These are phyloP conservation scores for Oligia fasciuncula DNA, from an alignment of 2,888 invertebrate genomes.

Conservation along the genomic window DNA sequence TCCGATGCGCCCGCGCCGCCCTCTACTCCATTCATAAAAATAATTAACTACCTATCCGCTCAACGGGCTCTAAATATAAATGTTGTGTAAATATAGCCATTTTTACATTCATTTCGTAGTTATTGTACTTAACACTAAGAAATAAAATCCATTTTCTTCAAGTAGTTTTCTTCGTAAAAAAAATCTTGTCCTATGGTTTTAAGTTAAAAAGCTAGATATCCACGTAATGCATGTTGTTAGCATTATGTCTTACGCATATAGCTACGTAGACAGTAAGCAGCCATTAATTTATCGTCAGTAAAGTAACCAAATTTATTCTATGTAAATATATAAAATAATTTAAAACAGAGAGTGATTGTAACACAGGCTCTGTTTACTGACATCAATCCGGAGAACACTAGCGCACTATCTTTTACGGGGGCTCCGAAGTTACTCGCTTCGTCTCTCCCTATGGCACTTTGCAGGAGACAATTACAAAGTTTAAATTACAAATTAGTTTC, in stretches of 20 bases:
- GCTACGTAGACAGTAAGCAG: neutral
- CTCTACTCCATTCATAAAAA: slow-evolving; percentile 79
- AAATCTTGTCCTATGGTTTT: neutral
- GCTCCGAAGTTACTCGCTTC: slow-evolving; percentile 21
- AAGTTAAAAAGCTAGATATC: neutral
- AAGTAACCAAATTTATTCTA: neutral
- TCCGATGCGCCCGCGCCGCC: slow-evolving; percentile 76
- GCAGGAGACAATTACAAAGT: slow-evolving; percentile 53
- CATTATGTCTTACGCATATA: too few species aligned
- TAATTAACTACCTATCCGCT: slow-evolving; percentile 69
- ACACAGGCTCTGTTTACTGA: slow-evolving; percentile 9
- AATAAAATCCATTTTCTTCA: neutral
- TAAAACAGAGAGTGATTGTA: slow-evolving; percentile 5
- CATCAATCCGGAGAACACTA: slow-evolving; percentile 20
- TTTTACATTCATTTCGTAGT: slow-evolving; percentile 41
- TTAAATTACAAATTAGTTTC: slow-evolving; percentile 61
- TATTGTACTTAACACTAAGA: slow-evolving; percentile 1
- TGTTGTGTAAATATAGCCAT: slow-evolving; percentile 46
- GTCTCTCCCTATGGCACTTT: slow-evolving; percentile 39
- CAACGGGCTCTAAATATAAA: slow-evolving; percentile 55
- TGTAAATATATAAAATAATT: neutral
- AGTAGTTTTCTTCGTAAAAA: slow-evolving; percentile 6
- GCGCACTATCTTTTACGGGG: slow-evolving; percentile 28
- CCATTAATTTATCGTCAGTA: neutral
- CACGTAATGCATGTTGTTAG: neutral